Evolutionary conservation across 2,888 invertebrate species (phyloP).

Genomic region (Sphaerolaimus hirsutus): DNA sequence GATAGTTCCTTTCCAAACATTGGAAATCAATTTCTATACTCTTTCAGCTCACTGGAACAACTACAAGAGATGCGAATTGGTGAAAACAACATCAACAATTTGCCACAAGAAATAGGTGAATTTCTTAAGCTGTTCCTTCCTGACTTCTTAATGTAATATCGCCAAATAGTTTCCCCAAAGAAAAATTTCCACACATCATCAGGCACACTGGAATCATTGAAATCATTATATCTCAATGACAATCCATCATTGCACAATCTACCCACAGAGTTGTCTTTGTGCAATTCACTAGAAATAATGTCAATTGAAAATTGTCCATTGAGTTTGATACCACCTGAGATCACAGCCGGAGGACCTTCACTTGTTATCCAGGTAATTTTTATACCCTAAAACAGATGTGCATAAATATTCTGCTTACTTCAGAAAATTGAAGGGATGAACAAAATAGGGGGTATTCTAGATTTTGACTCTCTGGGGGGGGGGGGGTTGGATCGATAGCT

Average conservation of each 20-base stretch:
- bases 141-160: too few relatives aligned
- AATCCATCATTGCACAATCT: constrained; percentile 81
- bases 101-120: constrained; percentile 93
- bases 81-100: constrained; percentile 73
- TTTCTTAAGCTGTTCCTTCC: too few relatives aligned
- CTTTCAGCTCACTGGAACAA: constrained; percentile 50
- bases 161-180: too few relatives aligned
- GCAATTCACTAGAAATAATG: constrained; percentile 89
- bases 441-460: too few relatives aligned
- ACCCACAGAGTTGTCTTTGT: constrained; percentile 87
- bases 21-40: too few relatives aligned
- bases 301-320: constrained; percentile 98
- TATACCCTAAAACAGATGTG: too few relatives aligned
- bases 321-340: constrained; percentile 82
- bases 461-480: too few relatives aligned
- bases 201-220: constrained; percentile 54
- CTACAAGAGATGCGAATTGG: constrained; percentile 72
- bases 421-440: too few relatives aligned
- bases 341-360: constrained; percentile 83
- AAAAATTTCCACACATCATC: too few relatives aligned
- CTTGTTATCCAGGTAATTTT: constrained; percentile 89
- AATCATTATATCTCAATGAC: constrained; percentile 89
- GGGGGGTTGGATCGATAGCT: too few relatives aligned
- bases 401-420: too few relatives aligned
- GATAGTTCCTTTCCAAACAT: too few relatives aligned